Base-by-base conservation (phyloP, 2,113 vertebrate genomes). In the Cygnus atratus region DNA sequence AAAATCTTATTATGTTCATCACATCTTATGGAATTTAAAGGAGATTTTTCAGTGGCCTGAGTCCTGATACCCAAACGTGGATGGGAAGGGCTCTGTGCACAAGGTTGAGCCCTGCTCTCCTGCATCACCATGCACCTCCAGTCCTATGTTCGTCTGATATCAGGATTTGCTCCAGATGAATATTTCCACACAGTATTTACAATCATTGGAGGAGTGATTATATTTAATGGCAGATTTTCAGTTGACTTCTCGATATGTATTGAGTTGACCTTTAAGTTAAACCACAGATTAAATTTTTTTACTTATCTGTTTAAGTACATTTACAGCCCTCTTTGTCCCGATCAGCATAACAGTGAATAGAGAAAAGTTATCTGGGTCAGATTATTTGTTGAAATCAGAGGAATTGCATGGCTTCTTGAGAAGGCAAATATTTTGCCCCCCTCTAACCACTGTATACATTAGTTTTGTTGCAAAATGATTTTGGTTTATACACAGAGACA, bases 221-320 rank as follows among this genome's bases (percentile, higher is more conserved):
- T 89, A 58, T 94, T 96, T 96, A 96, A 95, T 85, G 92, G 74
- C 58, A 94, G 92, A 89, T 93, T 94, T 96, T 96, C 95, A 83
- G 94, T 96, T 97, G 96, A 95, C 95, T 96, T 96, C 92, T 96
- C 94, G 89, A 70, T 96, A 97, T 97, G 84, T 83, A 95, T 96
- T 96, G 95, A 82, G 81, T 79, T 96, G 96, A 97, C 96, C 96
- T 96, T 97, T 94, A 96, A 88, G 94, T 96, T 96, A 95, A 97
- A 94, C 81, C 84, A 80, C 89, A 94, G 91, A 91, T 95, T 97
- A 96, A 83, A 93, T 94, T 91, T 96, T 97, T 96, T 95, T 93
- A 89, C 91, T 96, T 95, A 93, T 91, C 92, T 84, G 65, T 87
- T 93, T 87, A 92, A 96, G 91, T 84, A 82, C 88, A 48, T 97